Evolutionary conservation across 2,797 vertebrate genomes (phyloP).

Genomic region (Phalloptychus januarius): DNA sequence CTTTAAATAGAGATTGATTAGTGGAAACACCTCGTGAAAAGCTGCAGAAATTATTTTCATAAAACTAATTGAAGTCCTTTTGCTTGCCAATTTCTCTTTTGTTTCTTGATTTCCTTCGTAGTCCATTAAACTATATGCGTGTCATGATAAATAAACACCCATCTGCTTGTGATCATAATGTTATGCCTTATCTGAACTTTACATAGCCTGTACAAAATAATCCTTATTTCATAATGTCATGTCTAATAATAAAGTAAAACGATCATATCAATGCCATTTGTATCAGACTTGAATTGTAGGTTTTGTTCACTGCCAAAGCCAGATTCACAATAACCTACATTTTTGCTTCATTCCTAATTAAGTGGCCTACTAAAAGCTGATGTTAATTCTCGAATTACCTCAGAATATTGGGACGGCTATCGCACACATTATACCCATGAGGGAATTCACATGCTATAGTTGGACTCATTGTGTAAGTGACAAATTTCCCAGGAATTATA

Average conservation of each 20-base stretch:
- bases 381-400: conserved; percentile 60
- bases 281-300: conserved; percentile 47
- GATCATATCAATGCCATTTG: conserved; percentile 4
- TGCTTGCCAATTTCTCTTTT: not conserved
- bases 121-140: not conserved
- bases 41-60: not conserved
- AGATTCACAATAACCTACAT: conserved; percentile 49
- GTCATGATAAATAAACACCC: not conserved
- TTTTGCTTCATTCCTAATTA: conserved; percentile 44
- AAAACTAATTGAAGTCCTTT: not conserved
- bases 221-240: not conserved
- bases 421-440: conserved; percentile 45
- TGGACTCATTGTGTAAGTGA: conserved; percentile 30
- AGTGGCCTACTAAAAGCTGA: conserved; percentile 56
- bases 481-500: conserved; percentile 35
- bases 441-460: conserved; percentile 53
- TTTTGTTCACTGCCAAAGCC: conserved; percentile 40
- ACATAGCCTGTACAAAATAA: not conserved
- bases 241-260: not conserved
- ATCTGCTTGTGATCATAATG: not conserved
- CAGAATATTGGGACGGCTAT: conserved; percentile 39
- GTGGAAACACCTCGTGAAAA: not conserved
- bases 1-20: not conserved
- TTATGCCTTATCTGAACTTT: not conserved
- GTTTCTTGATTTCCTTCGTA: not conserved